A percentile compares a stretch with the other conserved stretches of the same genome.
Conservation (phyloP, 92 coral and sea anemone species). For the Phymanthus crucifer region DNA sequence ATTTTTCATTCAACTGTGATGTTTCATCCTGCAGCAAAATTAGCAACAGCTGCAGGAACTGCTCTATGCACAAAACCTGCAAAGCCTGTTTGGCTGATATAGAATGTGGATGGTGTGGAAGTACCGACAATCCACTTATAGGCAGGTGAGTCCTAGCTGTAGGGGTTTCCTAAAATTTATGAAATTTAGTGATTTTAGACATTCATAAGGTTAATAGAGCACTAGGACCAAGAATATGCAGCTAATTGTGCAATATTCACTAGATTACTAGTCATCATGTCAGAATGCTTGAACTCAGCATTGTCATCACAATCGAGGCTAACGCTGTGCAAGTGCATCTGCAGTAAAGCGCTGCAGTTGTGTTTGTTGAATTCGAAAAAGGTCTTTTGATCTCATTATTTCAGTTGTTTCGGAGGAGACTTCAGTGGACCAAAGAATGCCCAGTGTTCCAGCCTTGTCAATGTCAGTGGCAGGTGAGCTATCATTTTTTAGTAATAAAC, state of each 20-base stretch:
- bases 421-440: constrained; percentile 65
- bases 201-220: too few relatives aligned
- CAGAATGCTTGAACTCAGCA: background rate
- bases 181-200: too few relatives aligned
- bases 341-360: too few relatives aligned
- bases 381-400: constrained; percentile 2
- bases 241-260: too few relatives aligned
- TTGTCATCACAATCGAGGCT: too few relatives aligned
- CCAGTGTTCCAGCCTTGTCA: constrained; percentile 62
- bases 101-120: constrained; percentile 96
- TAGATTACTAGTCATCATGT: background rate
- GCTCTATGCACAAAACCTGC: constrained; percentile 64
- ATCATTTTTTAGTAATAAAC: background rate
- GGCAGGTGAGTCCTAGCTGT: constrained; percentile 87
- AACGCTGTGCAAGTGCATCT: too few relatives aligned
- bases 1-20: background rate
- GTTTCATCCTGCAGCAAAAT: constrained; percentile 21
- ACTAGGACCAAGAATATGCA: too few relatives aligned
- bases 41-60: constrained; percentile 55
- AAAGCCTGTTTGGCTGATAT: constrained; percentile 56
- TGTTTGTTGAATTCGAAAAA: too few relatives aligned
- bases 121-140: constrained; percentile 71
- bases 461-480: constrained; percentile 65
- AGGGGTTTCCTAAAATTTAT: too few relatives aligned
- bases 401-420: constrained; percentile 81